A percentile compares a stretch with the other conserved stretches of the same genome.
These are phyloP conservation scores for Urocyon cinereoargenteus DNA, from an alignment of 2,797 vertebrate species.

Conservation along the genomic window DNA sequence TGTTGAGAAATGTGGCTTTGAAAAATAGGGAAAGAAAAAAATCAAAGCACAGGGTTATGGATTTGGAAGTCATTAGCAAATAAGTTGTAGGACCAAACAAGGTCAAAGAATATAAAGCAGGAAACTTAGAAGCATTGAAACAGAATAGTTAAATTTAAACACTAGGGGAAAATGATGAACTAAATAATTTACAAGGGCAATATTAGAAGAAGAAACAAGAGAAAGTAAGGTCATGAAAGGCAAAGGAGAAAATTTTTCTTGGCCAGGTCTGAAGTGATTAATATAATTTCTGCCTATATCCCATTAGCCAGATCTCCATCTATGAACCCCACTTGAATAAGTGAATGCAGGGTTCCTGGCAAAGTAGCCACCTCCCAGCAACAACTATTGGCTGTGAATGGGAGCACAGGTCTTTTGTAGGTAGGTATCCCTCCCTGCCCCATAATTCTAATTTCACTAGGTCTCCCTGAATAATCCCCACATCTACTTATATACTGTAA, in stretches of 20 bases:
- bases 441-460: background rate
- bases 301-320: background rate
- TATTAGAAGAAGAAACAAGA: conserved; percentile 22
- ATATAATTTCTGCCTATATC: conserved; percentile 25
- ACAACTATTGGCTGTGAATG: background rate
- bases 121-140: background rate
- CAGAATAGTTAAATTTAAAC: conserved; percentile 1
- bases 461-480: background rate
- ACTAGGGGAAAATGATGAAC: background rate
- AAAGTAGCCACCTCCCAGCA: background rate
- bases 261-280: background rate
- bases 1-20: conserved; percentile 19
- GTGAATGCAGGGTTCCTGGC: background rate
- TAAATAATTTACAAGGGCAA: background rate
- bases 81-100: background rate
- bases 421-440: background rate
- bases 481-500: background rate
- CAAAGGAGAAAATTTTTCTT: conserved; percentile 32
- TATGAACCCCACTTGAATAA: background rate
- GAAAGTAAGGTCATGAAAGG: background rate
- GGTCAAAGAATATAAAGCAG: conserved; percentile 28
- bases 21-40: background rate
- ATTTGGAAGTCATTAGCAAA: conserved; percentile 28
- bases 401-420: background rate
- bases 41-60: background rate